phyloP scores from a whole-genome alignment of 2,113 vertebrate species.

The Nerophis lumbriciformis region DNA sequence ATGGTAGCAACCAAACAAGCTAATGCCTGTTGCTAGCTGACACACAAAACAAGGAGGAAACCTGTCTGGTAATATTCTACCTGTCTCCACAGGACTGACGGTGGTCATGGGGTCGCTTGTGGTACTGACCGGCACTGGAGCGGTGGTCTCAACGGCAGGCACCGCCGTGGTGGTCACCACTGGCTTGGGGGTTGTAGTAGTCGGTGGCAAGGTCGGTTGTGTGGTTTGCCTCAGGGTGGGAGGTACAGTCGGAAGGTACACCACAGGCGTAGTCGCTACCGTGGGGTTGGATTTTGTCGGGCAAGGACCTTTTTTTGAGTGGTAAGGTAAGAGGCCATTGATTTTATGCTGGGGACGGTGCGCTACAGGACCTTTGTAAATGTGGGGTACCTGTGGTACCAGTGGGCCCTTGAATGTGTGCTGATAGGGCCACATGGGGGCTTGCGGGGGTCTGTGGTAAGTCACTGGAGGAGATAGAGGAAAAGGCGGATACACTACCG shows the following conservation, averaged over 20 bases:
- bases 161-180: constrained; percentile 41
- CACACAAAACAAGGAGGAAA: constrained; percentile 24
- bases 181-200: constrained; percentile 33
- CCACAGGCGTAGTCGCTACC: constrained; percentile 24
- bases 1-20: too few species aligned
- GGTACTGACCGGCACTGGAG: constrained; percentile 65
- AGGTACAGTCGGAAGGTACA: constrained; percentile 16
- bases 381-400: constrained; percentile 35
- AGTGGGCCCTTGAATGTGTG: constrained; percentile 47
- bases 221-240: constrained; percentile 22
- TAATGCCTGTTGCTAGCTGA: too few species aligned
- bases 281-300: constrained; percentile 29
- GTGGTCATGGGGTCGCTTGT: constrained; percentile 64
- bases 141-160: constrained; percentile 37
- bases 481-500: constrained; percentile 49
- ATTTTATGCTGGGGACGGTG: constrained; percentile 34
- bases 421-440: constrained; percentile 40
- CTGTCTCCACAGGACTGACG: constrained; percentile 70
- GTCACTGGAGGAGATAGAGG: constrained; percentile 52
- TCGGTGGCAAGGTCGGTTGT: constrained; percentile 24
- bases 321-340: constrained; percentile 37
- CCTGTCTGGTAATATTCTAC: constrained; percentile 68
- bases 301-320: constrained; percentile 48
- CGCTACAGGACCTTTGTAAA: constrained; percentile 44
- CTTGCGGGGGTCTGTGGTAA: constrained; percentile 47